phyloP scores from a whole-genome alignment of 1,140 invertebrate species.

The Polypedilum vanderplanki region DNA sequence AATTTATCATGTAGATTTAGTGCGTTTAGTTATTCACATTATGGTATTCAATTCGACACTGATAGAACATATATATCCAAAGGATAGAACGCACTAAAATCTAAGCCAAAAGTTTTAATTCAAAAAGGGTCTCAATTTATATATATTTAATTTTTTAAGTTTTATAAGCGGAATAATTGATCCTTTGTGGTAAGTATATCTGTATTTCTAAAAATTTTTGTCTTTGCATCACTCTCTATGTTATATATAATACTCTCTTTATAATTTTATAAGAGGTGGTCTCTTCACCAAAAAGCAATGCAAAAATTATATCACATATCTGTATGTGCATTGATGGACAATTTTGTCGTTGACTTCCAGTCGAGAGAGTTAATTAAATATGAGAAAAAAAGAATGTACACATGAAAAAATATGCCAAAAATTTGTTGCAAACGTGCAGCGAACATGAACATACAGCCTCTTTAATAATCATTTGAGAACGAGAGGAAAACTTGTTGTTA shows the following conservation, averaged over 20 bases:
- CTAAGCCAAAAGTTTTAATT: conserved; percentile 18
- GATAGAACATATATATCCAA: too few species aligned
- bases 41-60: neutral
- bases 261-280: too few species aligned
- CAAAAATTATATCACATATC: neutral
- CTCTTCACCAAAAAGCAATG: too few species aligned
- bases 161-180: neutral
- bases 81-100: neutral
- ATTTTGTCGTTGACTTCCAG: neutral
- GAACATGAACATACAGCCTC: neutral
- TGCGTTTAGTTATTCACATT: neutral
- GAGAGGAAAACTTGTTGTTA: too few species aligned
- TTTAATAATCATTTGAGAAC: neutral
- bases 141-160: neutral
- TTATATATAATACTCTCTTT: too few species aligned
- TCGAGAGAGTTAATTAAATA: conserved; percentile 19
- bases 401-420: neutral
- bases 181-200: conserved; percentile 3
- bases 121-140: neutral
- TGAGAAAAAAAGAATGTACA: neutral
- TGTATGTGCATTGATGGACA: neutral
- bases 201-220: too few species aligned
- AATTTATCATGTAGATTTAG: neutral
- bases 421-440: neutral
- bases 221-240: too few species aligned